Evolutionary conservation across 2,888 invertebrate species (phyloP).

Genomic region (Chalcis sispes): DNA sequence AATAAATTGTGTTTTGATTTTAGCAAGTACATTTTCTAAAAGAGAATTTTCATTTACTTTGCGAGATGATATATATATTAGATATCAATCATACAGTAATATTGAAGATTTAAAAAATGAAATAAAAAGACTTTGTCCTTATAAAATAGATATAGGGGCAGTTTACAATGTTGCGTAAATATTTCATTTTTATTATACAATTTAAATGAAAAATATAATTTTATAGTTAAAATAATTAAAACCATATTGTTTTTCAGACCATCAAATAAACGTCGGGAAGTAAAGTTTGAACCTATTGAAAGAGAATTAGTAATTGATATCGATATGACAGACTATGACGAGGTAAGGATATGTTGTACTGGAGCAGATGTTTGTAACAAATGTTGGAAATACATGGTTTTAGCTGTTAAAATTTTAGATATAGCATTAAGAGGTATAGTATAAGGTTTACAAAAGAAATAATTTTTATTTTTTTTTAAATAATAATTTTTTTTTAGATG

Average conservation of each 20-base stretch:
- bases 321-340: constrained; percentile 99
- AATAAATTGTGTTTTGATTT: constrained; percentile 56
- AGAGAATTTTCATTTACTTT: constrained; percentile 97
- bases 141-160: constrained; percentile 96
- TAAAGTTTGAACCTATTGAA: constrained; percentile 76
- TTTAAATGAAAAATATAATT: neutral
- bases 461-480: neutral
- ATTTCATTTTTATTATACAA: neutral
- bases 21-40: constrained; percentile 80
- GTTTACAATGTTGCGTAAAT: constrained; percentile 62
- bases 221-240: neutral
- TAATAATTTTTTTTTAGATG: constrained; percentile 79
- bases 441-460: no score
- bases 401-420: constrained; percentile 95
- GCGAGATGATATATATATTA: constrained; percentile 79
- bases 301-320: constrained; percentile 99
- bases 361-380: constrained; percentile 94
- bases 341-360: constrained; percentile 92
- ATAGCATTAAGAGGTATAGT: constrained; percentile 84
- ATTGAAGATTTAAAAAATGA: constrained; percentile 87
- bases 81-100: constrained; percentile 38
- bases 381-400: constrained; percentile 98
- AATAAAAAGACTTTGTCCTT: constrained; percentile 87
- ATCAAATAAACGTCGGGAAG: constrained; percentile 59
- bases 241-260: constrained; percentile 62